Conservation (phyloP, 2,113 vertebrate genomes). For the Menidia beryllina region DNA sequence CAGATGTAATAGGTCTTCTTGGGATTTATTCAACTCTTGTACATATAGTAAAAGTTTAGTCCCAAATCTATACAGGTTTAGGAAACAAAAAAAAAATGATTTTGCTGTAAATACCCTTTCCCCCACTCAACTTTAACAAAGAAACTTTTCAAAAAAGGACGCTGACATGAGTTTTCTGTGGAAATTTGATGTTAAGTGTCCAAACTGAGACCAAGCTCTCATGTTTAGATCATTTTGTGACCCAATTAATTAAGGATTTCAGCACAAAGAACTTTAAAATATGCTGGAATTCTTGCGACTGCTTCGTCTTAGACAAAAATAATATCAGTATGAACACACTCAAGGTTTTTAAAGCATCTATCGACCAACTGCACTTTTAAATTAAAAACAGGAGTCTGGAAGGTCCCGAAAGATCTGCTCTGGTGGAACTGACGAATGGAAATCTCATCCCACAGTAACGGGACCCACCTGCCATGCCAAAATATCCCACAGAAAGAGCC, state of each 20-base stretch:
- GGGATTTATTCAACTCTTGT: too few species aligned
- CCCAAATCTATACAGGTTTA: too few species aligned
- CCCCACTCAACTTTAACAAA: too few species aligned
- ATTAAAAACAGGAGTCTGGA: slow-evolving; percentile 51
- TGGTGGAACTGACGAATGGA: slow-evolving; percentile 62
- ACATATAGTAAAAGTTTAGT: too few species aligned
- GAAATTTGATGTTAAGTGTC: not conserved
- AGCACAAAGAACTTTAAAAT: slow-evolving; percentile 1
- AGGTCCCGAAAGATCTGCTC: slow-evolving; percentile 48
- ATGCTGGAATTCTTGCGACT: slow-evolving; percentile 6
- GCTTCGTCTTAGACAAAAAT: not conserved
- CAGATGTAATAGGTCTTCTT: too few species aligned
- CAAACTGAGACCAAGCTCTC: not conserved
- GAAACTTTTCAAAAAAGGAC: too few species aligned
- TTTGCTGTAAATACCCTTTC: too few species aligned
- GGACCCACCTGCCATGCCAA: slow-evolving; percentile 46
- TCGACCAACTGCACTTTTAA: slow-evolving; percentile 25
- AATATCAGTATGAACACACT: slow-evolving; percentile 22
- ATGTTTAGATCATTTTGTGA: not conserved
- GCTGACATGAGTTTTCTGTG: not conserved
- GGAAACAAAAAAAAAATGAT: too few species aligned
- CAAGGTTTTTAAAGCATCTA: slow-evolving; percentile 25
- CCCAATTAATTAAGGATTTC: not conserved
- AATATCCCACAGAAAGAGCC: slow-evolving; percentile 51
- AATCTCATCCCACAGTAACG: slow-evolving; percentile 55